phyloP scores from a whole-genome alignment of 2,888 invertebrate genomes.

The Cheilosia soror region DNA sequence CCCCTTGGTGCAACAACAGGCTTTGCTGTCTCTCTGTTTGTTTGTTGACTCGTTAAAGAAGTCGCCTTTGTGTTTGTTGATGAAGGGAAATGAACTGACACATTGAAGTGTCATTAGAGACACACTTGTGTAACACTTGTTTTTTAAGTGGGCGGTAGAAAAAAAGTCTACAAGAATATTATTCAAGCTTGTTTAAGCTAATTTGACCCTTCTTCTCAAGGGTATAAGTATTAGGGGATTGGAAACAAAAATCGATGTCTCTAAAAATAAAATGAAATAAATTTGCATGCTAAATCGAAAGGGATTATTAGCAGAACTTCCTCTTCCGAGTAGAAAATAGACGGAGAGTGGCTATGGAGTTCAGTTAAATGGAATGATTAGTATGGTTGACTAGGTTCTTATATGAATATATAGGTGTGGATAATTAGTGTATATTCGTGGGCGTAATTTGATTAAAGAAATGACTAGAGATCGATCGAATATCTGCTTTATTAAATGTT shows the following conservation, averaged over 20 bases:
- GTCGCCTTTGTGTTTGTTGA: constrained; percentile 58
- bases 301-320: constrained; percentile 8
- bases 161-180: not conserved
- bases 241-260: constrained; percentile 16
- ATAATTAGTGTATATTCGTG: not conserved
- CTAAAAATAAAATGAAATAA: not conserved
- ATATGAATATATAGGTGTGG: not conserved
- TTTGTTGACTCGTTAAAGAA: constrained; percentile 69
- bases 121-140: constrained; percentile 59
- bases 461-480: too few relatives aligned
- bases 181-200: constrained; percentile 11
- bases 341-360: not conserved
- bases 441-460: too few relatives aligned
- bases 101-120: constrained; percentile 70
- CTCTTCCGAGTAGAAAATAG: not conserved
- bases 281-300: constrained; percentile 1
- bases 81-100: constrained; percentile 73
- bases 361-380: not conserved
- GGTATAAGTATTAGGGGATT: not conserved
- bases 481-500: too few relatives aligned
- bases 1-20: constrained; percentile 30
- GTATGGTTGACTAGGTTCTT: not conserved
- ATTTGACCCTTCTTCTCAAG: not conserved
- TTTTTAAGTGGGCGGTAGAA: constrained; percentile 4
- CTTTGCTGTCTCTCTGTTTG: constrained; percentile 32